Evolutionary conservation across 2,113 vertebrate genomes (phyloP), one percentile per base, ranked within the genome.

Genomic region (Rafetus swinhoei): DNA sequence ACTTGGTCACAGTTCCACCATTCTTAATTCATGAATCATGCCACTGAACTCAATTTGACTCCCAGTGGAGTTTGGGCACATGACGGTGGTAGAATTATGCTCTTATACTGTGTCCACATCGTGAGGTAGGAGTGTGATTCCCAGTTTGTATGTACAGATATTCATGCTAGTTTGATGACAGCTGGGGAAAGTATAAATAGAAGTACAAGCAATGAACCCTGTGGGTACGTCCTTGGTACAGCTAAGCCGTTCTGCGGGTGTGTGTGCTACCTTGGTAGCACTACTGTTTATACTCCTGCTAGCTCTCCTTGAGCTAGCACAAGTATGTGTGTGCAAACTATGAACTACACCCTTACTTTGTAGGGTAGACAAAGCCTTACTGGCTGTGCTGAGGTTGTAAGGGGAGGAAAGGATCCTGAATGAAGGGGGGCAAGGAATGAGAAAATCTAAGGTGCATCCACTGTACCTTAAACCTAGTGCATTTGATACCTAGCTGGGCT

Each of bases 61-160:
- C 24, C 4, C 80, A 22, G 19, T 85, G 12, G 4, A 29, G 79
- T 59, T 84, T 80, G 16, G 18, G 3, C 65, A n/a, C 0, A 0
- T 79, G 81, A 79, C n/a, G 7, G 6, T 55, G 56, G 22, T 79
- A 18, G 84, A 81, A 2, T 83, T 6, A 74, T 53, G 10, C 24
- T 89, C 89, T 89, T 52, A 50, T 84, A 29, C 72, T 79, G 18
- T 32, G 50, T 9, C 32, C 27, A 35, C 39, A 65, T 5, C 13
- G 5, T 27, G 59, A 25, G 25, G 25, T 60, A 27, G 25, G 11
- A 24, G 24, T 60, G 25, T 25, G 59, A 59, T 59, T 27, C 59
- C 59, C 59, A 12, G 59, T 60, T 60, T 60, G 59, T 27, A 19
- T 60, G 24, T 59, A 59, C 57, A 11, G 45, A 45, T 25, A 60